These are phyloP conservation scores for Clytia hemisphaerica DNA, from an alignment of 30 jellyfish, hydroid and myxozoan genomes.

Conservation along the genomic window DNA sequence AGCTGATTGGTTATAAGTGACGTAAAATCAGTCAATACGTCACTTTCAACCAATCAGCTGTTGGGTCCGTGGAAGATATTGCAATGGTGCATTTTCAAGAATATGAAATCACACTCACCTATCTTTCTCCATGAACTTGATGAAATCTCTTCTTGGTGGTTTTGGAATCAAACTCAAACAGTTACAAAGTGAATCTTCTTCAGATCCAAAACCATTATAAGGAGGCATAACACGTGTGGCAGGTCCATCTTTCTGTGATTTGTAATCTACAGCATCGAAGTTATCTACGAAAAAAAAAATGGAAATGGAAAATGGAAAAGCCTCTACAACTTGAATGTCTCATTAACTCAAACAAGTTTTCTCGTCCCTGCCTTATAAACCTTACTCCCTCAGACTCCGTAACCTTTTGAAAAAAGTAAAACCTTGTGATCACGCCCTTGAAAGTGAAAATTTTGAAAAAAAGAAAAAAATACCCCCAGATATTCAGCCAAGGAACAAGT, in stretches of 20 bases:
- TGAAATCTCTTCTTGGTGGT: conserved; percentile 94
- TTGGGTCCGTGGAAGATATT: no score
- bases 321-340: background rate
- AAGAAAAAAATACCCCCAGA: no score
- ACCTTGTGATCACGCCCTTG: background rate
- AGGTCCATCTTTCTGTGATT: conserved; percentile 40
- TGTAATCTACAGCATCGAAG: conserved; percentile 60
- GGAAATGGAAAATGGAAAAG: background rate
- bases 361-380: background rate
- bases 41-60: no score
- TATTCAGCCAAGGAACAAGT: no score
- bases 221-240: conserved; percentile 73
- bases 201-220: conserved; percentile 93
- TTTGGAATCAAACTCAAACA: conserved; percentile 80
- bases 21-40: background rate
- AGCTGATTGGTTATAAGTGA: no score
- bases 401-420: background rate
- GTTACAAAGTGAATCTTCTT: conserved; percentile 84
- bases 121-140: conserved; percentile 90
- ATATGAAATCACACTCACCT: conserved; percentile 39
- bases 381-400: background rate
- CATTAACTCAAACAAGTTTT: background rate
- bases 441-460: no score
- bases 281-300: conserved; percentile 41
- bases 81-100: no score